These are phyloP conservation scores for Carollia perspicillata DNA, from an alignment of 2,113 vertebrate genomes.

Conservation along the genomic window DNA sequence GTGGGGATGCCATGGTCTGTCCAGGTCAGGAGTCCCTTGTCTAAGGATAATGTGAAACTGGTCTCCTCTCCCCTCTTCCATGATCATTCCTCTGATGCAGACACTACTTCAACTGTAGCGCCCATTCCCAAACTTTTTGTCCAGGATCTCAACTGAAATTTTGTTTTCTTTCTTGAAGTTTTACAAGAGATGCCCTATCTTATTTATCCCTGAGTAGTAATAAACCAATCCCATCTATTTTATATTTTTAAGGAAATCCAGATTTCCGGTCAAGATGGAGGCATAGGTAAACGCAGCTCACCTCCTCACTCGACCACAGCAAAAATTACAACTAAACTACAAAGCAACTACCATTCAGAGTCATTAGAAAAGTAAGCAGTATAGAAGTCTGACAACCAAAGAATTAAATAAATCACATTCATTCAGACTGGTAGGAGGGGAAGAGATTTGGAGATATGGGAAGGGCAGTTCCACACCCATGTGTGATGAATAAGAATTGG, in stretches of 20 bases:
- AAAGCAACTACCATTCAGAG: too few species aligned
- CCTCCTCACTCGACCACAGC: too few species aligned
- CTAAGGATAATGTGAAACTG: rapidly evolving
- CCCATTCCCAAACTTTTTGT: neutral
- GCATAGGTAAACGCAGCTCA: too few species aligned
- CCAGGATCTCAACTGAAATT: neutral
- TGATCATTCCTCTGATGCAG: neutral
- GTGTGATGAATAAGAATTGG: too few species aligned
- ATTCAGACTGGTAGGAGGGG: too few species aligned
- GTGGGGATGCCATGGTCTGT: rapidly evolving
- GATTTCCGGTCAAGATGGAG: neutral
- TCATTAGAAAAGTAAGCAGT: too few species aligned
- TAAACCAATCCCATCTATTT: neutral
- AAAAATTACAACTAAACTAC: too few species aligned
- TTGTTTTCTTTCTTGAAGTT: neutral
- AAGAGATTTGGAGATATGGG: too few species aligned
- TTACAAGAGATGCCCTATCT: neutral
- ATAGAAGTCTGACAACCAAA: too few species aligned
- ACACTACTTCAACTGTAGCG: neutral
- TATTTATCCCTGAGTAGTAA: neutral
- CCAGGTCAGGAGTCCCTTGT: neutral
- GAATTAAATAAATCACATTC: too few species aligned
- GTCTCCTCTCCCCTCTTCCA: neutral
- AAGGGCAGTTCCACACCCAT: too few species aligned
- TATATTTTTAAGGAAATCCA: neutral